Conservation (phyloP, 2,888 invertebrate genomes). For the Blera fallax region DNA sequence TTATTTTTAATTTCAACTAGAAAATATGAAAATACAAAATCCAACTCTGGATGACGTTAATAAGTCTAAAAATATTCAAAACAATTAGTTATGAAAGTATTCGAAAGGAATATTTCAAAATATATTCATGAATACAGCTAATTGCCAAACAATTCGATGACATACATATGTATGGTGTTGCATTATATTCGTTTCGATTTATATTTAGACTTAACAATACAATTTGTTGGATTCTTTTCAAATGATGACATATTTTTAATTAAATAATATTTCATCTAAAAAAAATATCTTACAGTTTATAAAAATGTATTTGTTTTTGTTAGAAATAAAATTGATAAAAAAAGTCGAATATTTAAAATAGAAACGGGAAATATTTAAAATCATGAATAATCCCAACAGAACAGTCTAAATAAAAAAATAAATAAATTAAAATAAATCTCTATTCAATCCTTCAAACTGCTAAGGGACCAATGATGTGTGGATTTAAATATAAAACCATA, state of each 20-base stretch:
- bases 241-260: slow-evolving; percentile 3
- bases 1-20: neutral
- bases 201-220: slow-evolving; percentile 11
- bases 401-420: neutral
- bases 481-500: neutral
- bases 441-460: too few relatives aligned
- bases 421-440: neutral
- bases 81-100: slow-evolving; percentile 16
- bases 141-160: slow-evolving; percentile 16
- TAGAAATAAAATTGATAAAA: neutral
- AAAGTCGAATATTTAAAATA: neutral
- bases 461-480: neutral
- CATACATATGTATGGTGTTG: slow-evolving; percentile 25
- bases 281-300: too few relatives aligned
- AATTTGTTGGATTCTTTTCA: slow-evolving; percentile 5
- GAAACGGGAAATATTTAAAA: neutral
- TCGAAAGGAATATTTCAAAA: slow-evolving; percentile 23
- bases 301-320: too few relatives aligned
- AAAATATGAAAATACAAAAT: neutral
- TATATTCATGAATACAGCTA: neutral
- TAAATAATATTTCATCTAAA: neutral
- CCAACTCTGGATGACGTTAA: neutral
- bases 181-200: slow-evolving; percentile 19
- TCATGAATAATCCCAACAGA: too few relatives aligned
- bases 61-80: slow-evolving; percentile 8